Conservation (phyloP, 2,888 invertebrate genomes). For the Limnephilus auricula region DNA sequence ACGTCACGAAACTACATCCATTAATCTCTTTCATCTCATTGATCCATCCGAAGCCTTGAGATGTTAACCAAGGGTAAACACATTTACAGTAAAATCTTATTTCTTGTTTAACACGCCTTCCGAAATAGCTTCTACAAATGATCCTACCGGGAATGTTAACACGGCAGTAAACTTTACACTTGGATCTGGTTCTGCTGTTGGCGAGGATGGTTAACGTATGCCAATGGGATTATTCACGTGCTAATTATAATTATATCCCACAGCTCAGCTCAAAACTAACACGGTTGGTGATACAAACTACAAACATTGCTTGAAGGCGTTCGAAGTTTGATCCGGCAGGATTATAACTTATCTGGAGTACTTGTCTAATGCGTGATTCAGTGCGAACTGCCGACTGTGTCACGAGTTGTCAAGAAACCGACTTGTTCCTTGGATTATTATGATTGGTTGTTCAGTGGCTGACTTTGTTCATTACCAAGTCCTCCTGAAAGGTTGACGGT, state of each 20-base stretch:
- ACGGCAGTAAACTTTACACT: constrained; percentile 12
- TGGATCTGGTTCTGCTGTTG: neutral
- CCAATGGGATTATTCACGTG: neutral
- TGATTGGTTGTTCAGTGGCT: neutral
- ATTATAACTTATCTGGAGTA: no score
- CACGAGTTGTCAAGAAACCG: neutral
- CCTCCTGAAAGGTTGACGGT: no score
- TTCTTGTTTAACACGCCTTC: neutral
- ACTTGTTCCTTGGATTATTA: neutral
- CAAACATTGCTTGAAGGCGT: neutral
- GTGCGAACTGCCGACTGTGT: neutral
- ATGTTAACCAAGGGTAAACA: constrained; percentile 20
- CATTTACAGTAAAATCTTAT: constrained; percentile 3
- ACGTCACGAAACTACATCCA: constrained; percentile 21
- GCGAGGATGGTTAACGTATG: neutral
- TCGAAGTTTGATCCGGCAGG: neutral
- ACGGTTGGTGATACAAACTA: neutral
- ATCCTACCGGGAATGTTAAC: neutral
- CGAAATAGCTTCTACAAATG: neutral
- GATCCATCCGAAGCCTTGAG: constrained; percentile 2
- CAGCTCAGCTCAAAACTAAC: neutral
- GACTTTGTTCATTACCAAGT: no score
- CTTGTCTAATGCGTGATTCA: neutral
- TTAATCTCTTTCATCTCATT: constrained; percentile 13
- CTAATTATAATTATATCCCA: neutral